Percentiles rank a stretch among this genome's conserved stretches.
Conservation (phyloP, 2,888 invertebrate genomes). For the Mythimna pallens region DNA sequence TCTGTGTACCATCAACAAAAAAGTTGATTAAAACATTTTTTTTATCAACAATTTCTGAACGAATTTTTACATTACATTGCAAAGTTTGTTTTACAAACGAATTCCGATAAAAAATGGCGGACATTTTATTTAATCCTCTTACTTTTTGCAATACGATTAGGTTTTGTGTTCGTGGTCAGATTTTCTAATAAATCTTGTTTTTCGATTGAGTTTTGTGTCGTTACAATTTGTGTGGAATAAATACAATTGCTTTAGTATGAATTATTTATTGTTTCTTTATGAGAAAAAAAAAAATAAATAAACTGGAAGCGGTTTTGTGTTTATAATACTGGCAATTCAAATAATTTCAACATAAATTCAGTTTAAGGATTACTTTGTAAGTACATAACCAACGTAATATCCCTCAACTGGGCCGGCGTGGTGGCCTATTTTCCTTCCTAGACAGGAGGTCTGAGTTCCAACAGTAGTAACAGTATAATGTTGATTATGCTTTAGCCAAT, state of each 20-base stretch:
- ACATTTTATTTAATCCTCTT: constrained; percentile 39
- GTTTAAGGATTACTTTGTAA: too few relatives aligned
- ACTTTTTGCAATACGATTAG: constrained; percentile 42
- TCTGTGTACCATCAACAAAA: constrained; percentile 32
- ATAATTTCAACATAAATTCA: background rate
- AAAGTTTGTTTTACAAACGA: constrained; percentile 42
- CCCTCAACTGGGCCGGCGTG: too few relatives aligned
- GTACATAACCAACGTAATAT: too few relatives aligned
- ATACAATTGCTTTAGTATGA: constrained; percentile 22
- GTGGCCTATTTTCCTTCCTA: too few relatives aligned
- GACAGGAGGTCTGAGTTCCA: too few relatives aligned
- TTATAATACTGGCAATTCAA: background rate
- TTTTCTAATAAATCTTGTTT: constrained; percentile 50
- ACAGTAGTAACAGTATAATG: too few relatives aligned
- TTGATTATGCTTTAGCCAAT: too few relatives aligned
- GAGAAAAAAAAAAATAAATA: background rate
- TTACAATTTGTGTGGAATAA: constrained; percentile 23
- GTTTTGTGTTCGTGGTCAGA: constrained; percentile 48
- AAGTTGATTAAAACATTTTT: constrained; percentile 50
- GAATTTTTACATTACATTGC: constrained; percentile 40
- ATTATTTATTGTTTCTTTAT: constrained; percentile 23
- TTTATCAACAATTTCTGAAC: constrained; percentile 30
- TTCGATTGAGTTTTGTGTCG: constrained; percentile 24
- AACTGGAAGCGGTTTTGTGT: background rate
- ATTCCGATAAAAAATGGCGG: constrained; percentile 32